Conservation (phyloP, 2,113 vertebrate genomes). For the Takifugu bimaculatus region DNA sequence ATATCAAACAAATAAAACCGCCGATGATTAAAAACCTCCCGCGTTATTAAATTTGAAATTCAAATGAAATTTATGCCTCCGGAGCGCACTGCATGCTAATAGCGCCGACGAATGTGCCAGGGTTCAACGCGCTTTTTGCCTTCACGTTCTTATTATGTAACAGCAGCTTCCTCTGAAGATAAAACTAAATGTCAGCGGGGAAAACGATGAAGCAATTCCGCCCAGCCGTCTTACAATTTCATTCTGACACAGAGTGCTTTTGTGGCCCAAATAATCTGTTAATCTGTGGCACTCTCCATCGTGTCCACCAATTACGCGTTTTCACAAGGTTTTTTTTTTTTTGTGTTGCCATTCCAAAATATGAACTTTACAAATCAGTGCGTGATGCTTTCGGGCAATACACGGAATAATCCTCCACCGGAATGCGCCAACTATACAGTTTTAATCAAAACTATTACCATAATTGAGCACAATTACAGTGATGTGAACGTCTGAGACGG, state of each 20-base stretch:
- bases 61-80: constrained; percentile 99
- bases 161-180: constrained; percentile 41
- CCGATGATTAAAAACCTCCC: constrained; percentile 99
- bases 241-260: constrained; percentile 19
- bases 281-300: constrained; percentile 12
- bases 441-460: constrained; percentile 68
- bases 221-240: constrained; percentile 28
- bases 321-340: neutral
- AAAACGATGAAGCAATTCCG: constrained; percentile 53
- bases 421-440: constrained; percentile 34
- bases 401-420: constrained; percentile 29
- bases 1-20: constrained; percentile 99
- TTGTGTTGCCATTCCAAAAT: neutral
- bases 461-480: constrained; percentile 74
- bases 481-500: constrained; percentile 52
- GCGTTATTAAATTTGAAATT: constrained; percentile 99
- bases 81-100: constrained; percentile 92
- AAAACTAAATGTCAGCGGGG: constrained; percentile 49
- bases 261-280: constrained; percentile 32
- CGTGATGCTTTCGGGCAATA: constrained; percentile 1
- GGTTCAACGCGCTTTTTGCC: constrained; percentile 70
- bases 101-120: constrained; percentile 74
- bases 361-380: too few species aligned
- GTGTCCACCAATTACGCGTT: neutral
- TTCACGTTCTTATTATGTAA: constrained; percentile 65